Conservation (phyloP, 2,888 invertebrate genomes). For the Cheilosia soror region DNA sequence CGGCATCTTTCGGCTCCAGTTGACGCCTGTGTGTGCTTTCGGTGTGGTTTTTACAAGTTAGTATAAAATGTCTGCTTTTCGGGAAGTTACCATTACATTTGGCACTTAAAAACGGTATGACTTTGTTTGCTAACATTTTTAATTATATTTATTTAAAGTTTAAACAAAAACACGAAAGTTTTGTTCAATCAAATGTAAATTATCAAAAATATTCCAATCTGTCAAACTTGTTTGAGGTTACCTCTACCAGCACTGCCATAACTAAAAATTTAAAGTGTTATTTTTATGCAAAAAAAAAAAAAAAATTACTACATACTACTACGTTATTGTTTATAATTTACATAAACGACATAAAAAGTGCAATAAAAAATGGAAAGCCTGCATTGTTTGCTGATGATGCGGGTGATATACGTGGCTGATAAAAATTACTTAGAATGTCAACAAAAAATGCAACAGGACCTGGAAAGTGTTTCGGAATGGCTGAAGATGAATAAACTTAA, state of each 20-base stretch:
- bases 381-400: too few relatives aligned
- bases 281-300: too few relatives aligned
- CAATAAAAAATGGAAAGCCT: too few relatives aligned
- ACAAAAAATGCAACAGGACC: too few relatives aligned
- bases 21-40: neutral
- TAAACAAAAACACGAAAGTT: slow-evolving; percentile 7
- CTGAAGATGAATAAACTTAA: too few relatives aligned
- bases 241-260: neutral
- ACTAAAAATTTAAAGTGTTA: too few relatives aligned
- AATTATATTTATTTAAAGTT: slow-evolving; percentile 10
- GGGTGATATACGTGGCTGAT: too few relatives aligned
- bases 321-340: too few relatives aligned
- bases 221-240: slow-evolving; percentile 17
- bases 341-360: too few relatives aligned
- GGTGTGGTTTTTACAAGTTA: slow-evolving; percentile 10
- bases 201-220: neutral
- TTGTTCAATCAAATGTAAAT: neutral
- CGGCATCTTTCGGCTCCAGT: slow-evolving; percentile 87
- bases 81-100: slow-evolving; percentile 5
- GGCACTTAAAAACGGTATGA: slow-evolving; percentile 3
- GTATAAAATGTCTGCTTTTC: slow-evolving; percentile 16
- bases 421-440: too few relatives aligned
- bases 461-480: too few relatives aligned
- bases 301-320: too few relatives aligned
- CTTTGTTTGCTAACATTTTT: slow-evolving; percentile 47